Base-by-base conservation (phyloP, 2,113 vertebrate species). In the Dendropsophus ebraccatus region DNA sequence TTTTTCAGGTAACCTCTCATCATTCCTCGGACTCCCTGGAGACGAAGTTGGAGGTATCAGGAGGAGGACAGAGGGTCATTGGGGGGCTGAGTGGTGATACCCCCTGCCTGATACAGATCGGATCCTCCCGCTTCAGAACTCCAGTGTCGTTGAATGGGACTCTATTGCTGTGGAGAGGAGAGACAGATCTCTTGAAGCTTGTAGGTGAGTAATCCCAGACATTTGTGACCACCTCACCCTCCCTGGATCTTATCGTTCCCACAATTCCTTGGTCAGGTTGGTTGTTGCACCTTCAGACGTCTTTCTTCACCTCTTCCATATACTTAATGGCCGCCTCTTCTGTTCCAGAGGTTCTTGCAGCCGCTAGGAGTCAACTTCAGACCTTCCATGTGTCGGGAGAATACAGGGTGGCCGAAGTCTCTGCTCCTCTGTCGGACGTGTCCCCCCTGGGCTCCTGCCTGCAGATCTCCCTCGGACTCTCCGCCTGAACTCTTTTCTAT, bases 361-460 rank as follows among this genome's bases (percentile, higher is more conserved):
- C 65, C 6, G 49, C 75, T 5, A 49, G 62, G 14, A 25, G 32
- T 30, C 49, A 47, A 0, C 75, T 86, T 23, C 58, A 80, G 16
- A 37, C 49, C 5, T 70, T 86, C 49, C 84, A 86, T 12, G 32
- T n/a, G 2, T 12, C 62, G 1, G 35, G n/a, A 21, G 84, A 62
- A 21, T 67, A 86, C 75, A 86, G 32, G 8, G 65, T 86, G 32
- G 75, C 84, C 2, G 62, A 32, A 19, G 37, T 86, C 45, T 79
- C 84, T 4, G 47, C 47, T 4, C 62, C 84, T 0, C 21, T 86
- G 47, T 45, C 56, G 7, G 76, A 86, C 14, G 21, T 78, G 47
- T 80, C 75, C 4, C 3, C 30, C 32, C 62, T 86, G 62, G 75
- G 49, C 52, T 65, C 84, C 21, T 86, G 84, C 50, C 25, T 52